Conservation (phyloP, 2,888 invertebrate species). For the Argyresthia albistria region DNA sequence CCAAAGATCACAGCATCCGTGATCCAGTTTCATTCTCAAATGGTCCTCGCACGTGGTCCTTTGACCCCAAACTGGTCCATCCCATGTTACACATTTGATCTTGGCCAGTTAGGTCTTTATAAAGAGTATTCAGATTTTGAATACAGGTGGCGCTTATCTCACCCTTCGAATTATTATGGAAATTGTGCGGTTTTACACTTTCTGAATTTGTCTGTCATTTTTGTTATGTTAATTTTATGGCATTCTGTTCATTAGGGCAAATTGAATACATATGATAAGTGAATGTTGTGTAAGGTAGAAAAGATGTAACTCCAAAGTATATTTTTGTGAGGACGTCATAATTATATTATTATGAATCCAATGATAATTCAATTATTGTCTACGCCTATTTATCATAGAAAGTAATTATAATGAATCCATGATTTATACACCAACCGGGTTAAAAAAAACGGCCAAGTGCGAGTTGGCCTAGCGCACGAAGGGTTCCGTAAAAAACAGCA, state of each 20-base stretch:
- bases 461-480: no score
- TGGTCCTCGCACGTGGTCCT: not conserved
- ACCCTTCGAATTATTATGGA: not conserved
- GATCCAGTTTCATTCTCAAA: not conserved
- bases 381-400: no score
- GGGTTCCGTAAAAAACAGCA: no score
- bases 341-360: no score
- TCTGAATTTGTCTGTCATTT: not conserved
- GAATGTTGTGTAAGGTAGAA: no score
- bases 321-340: no score
- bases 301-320: no score
- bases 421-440: no score
- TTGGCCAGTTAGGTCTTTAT: constrained; percentile 3
- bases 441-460: no score
- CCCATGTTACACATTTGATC: constrained; percentile 14
- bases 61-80: constrained; percentile 5
- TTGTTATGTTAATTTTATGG: not conserved
- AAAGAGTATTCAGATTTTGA: not conserved
- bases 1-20: not conserved
- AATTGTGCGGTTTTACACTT: not conserved
- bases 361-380: no score
- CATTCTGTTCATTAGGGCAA: not conserved
- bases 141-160: not conserved
- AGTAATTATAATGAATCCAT: no score
- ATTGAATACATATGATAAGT: no score